These are phyloP conservation scores for Puffinus mauretanicus DNA, from an alignment of 2,113 vertebrate species.

Conservation along the genomic window DNA sequence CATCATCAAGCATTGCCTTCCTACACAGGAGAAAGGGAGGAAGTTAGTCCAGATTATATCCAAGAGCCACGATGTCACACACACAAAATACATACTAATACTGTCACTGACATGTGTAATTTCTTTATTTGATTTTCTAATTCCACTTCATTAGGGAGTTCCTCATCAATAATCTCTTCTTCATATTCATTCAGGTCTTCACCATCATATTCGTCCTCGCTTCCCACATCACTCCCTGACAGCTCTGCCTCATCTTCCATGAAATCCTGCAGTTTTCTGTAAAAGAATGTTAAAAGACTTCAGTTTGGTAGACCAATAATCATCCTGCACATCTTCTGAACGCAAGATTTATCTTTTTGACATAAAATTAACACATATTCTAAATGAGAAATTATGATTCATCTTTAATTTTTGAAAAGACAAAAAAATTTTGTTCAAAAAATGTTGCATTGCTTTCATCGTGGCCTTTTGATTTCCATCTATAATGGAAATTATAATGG, in stretches of 20 bases:
- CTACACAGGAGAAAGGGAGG: constrained; percentile 58
- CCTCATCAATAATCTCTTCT: constrained; percentile 89
- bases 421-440: neutral
- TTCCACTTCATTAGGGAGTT: constrained; percentile 88
- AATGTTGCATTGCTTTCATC: neutral
- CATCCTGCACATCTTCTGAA: neutral
- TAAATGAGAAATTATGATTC: neutral
- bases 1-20: constrained; percentile 93
- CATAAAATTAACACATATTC: neutral
- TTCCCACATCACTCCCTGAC: constrained; percentile 89
- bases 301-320: neutral
- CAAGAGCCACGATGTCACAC: neutral
- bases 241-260: constrained; percentile 95
- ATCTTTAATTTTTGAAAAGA: neutral
- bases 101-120: constrained; percentile 90
- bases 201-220: constrained; percentile 87
- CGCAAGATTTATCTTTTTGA: neutral
- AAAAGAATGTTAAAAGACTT: neutral
- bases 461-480: neutral
- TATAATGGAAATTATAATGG: neutral
- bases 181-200: constrained; percentile 88
- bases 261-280: constrained; percentile 84
- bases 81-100: neutral
- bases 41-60: rapidly evolving
- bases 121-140: constrained; percentile 91